Evolutionary conservation across 2,888 invertebrate genomes (phyloP).

Genomic region (Gonocerus acuteangulatus): DNA sequence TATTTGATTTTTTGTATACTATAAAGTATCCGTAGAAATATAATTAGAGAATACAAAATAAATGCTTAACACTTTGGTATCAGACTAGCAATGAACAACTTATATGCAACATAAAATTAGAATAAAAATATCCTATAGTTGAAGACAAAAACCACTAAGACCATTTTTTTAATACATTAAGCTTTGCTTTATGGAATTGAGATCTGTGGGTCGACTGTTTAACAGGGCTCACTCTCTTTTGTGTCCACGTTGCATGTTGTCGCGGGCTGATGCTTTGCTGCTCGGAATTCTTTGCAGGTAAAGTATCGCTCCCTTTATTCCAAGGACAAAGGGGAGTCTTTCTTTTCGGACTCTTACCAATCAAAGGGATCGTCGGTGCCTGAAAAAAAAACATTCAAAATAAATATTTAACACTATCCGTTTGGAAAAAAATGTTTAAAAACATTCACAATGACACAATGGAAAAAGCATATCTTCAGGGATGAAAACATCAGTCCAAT

Average conservation of each 20-base stretch:
- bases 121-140: not conserved
- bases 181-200: slow-evolving; percentile 14
- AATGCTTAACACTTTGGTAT: not conserved
- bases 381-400: not conserved
- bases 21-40: not conserved
- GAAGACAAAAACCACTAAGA: not conserved
- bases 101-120: not conserved
- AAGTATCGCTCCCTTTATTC: slow-evolving; percentile 3
- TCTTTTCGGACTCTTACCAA: slow-evolving; percentile 20
- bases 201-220: slow-evolving; percentile 14
- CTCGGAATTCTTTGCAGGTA: not conserved
- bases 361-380: not conserved
- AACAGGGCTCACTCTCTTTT: not conserved
- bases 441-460: too few relatives aligned
- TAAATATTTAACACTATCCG: too few relatives aligned
- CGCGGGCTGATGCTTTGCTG: not conserved
- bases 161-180: slow-evolving; percentile 18
- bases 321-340: slow-evolving; percentile 13
- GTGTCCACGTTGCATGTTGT: not conserved
- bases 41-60: not conserved
- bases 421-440: too few relatives aligned
- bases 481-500: too few relatives aligned
- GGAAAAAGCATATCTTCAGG: too few relatives aligned
- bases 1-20: not conserved
- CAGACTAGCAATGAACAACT: not conserved